These are phyloP conservation scores for Hyles vespertilio DNA, from an alignment of 1,140 invertebrate species.

Conservation along the genomic window DNA sequence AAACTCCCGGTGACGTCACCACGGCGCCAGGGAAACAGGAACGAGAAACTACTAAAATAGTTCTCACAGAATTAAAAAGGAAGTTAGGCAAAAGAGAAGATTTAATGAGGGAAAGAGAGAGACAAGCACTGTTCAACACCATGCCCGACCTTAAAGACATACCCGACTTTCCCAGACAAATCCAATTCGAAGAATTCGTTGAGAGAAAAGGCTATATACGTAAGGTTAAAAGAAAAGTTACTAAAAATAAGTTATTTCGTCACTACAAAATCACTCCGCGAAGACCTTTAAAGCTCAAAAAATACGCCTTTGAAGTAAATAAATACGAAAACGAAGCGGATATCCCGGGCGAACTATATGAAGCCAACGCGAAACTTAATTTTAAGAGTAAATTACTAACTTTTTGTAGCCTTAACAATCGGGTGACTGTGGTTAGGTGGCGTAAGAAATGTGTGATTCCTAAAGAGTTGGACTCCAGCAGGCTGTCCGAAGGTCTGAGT, in stretches of 20 bases:
- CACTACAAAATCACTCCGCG: constrained; percentile 28
- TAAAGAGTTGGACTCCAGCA: constrained; percentile 23
- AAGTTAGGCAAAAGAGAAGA: constrained; percentile 69
- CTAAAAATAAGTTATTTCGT: constrained; percentile 20
- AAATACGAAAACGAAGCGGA: constrained; percentile 39
- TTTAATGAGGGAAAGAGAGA: constrained; percentile 66
- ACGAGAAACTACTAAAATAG: constrained; percentile 51
- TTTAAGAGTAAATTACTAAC: constrained; percentile 37
- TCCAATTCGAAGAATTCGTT: constrained; percentile 43
- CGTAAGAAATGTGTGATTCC: constrained; percentile 17
- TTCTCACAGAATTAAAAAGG: constrained; percentile 56
- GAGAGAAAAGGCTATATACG: constrained; percentile 46
- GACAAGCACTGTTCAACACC: constrained; percentile 63
- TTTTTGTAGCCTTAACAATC: constrained; percentile 13
- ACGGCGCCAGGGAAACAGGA: constrained; percentile 59
- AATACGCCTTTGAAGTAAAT: constrained; percentile 28
- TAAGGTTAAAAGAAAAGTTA: constrained; percentile 29
- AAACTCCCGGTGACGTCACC: constrained; percentile 39
- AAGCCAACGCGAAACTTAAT: constrained; percentile 38
- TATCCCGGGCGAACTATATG: constrained; percentile 28
- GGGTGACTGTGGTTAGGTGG: constrained; percentile 38
- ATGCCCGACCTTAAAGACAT: constrained; percentile 63
- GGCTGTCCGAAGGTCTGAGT: constrained; percentile 29
- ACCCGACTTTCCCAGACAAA: constrained; percentile 69
- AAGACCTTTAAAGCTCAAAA: constrained; percentile 19